Evolutionary conservation across 1,140 invertebrate genomes (phyloP), one percentile per base, ranked within the genome.

Genomic region (Drosophila truncata): DNA sequence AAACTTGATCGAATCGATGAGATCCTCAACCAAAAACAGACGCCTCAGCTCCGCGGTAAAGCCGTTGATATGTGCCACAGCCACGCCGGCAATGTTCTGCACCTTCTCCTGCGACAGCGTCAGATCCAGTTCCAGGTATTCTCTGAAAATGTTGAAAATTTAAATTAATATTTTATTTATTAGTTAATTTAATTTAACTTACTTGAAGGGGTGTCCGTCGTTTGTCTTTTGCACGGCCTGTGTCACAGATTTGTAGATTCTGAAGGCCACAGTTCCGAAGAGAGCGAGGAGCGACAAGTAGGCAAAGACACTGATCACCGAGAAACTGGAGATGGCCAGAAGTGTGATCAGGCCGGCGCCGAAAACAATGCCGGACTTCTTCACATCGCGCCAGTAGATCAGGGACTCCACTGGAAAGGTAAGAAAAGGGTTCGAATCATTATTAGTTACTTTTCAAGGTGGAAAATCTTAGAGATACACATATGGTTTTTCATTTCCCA

Each of bases 131-230:
- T 99, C 98, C 93, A 99, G 94, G 90, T 97, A 96, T 83, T 97
- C 96, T 93, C 97, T 98, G 93, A 14, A 95, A 93, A 90, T 92
- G 3, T 67, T 25, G 7, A 2, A 31, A 23, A 23, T 18, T 9
- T 18, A 73, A 18, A 47, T 54, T 52, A 23, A 44, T 35, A 27
- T 41, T 18, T 42, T 16, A 52, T 25, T 25, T 6, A 6, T 0
- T 33, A 31, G 61, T n/a, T 23, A 4, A 50, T 95, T 96, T 93
- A 98, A 97, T 98, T 98, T 97, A 96, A 99, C 95, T 96, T 93
- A 98, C 98, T 99, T 98, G 96, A 99, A 99, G 65, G 99, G 98
- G 94, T 99, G 98, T 92, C 97, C 98, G 92, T 99, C 98, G 82
- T 97, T 96, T 76, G 98, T 98, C 94, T 99, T 99, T 94, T 99